Evolutionary conservation across 2,888 invertebrate genomes (phyloP), one percentile per base, ranked within the genome.

Genomic region (Mellilla xanthometata): DNA sequence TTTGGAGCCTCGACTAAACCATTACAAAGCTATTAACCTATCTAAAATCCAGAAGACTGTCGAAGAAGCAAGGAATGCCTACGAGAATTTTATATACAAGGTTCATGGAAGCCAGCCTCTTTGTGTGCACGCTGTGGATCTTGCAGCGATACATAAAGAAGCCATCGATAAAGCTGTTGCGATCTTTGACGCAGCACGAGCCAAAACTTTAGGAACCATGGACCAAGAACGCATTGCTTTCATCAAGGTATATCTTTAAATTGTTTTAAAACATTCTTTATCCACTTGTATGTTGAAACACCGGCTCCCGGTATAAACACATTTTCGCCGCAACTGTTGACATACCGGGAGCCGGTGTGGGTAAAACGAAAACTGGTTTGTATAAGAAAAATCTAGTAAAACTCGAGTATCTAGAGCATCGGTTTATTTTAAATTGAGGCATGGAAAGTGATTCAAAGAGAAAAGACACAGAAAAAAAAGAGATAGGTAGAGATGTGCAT

Each of bases 151-250:
- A 1, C 45, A 46, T 9, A 33, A 26, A 1, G 27, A 36, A 4
- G 49, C 49, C 1, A 24, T 42, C 2, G 2, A 13, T 6, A 27
- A 23, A 5, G 49, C 52, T 15, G 13, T 35, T 0, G 11, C 6
- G 1, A 0, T 30, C 10, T 52, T 43, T 30, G 39, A 42, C 24
- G 26, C 39, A 6, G 31, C 39, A n/a, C 39, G 52, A 15, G 23
- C 35, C n/a, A 15, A 6, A 10, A n/a, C 13, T 4, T 7, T 29
- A 0, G 28, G 24, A 5, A 13, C 24, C n/a, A 33, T 9, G 10
- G 57, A 57, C 3, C 27, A 44, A 1, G 57, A 53, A 4, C 49
- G 46, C 26, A 30, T 23, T 24, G 23, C 13, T 4, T 39, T 39
- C 13, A 23, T 39, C 30, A 4, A 44, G 38, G 32, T 48, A 49